Evolutionary conservation across 2,113 vertebrate genomes (phyloP), one percentile per base, ranked within the genome.

Genomic region (Gambusia affinis): DNA sequence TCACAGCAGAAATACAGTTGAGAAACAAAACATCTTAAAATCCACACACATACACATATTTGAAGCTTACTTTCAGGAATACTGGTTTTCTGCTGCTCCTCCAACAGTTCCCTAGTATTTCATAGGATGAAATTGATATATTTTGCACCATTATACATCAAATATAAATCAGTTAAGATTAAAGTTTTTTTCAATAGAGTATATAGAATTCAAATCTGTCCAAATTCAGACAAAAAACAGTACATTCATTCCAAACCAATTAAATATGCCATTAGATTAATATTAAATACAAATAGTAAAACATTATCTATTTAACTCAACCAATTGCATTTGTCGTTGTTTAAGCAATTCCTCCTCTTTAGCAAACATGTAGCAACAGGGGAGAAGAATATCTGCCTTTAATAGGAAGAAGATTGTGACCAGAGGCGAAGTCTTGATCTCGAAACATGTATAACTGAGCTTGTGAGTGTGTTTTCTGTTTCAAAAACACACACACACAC

Each of bases 1-100:
- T 75, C 84, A 57, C 37, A 66, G 73, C 70, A 64, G 72, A 54
- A 70, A 82, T 70, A 80, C 73, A 73, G 47, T 24, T 24, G 10
- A 57, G n/a, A 60, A 44, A 61, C 17, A 35, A 3, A 60, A 1
- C 35, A 70, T 54, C 15, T 47, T 12, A 31, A 64, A 64, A 42
- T 17, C 27, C 1, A 37, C 47, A 33, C 22, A 54, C 17, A 64
- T 67, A 10, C 51, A 54, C 61, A 29, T 11, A 65, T 24, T 65
- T 22, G 29, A 12, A 65, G 35, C 37, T 39, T 19, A 19, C 1
- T 19, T 47, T 19, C 44, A 47, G 17, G 17, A 17, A 47, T 19
- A 47, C 44, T 47, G 44, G 44, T 47, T 47, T 47, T 47, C 44
- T 47, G 17, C 4, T 47, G 17, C 17, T 47, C 5, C 44, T 47